A percentile compares a stretch with the other conserved stretches of the same genome.
phyloP scores from a whole-genome alignment of 2,888 invertebrate species.

The Tribolium freemani region DNA sequence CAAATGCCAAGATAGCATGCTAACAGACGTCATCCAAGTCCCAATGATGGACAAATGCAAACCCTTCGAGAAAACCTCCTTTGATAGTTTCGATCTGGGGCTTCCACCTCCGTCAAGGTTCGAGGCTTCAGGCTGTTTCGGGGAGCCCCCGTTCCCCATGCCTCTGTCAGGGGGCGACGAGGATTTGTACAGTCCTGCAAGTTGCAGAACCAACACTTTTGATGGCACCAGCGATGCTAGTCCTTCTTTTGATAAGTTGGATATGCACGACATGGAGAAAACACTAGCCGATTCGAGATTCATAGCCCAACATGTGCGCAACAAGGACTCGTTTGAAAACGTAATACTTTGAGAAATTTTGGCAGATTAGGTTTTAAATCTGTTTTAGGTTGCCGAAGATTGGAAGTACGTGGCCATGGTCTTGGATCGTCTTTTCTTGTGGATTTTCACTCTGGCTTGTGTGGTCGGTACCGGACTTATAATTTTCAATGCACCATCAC shows the following conservation, averaged over 20 bases:
- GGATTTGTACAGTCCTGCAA: constrained; percentile 83
- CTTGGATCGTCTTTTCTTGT: constrained; percentile 94
- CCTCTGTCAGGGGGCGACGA: constrained; percentile 85
- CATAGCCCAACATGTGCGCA: constrained; percentile 95
- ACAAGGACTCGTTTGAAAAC: constrained; percentile 94
- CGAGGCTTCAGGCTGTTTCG: constrained; percentile 78
- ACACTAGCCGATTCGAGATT: constrained; percentile 93
- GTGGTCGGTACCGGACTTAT: constrained; percentile 90
- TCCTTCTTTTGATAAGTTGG: constrained; percentile 87
- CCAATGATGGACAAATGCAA: constrained; percentile 78
- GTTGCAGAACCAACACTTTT: constrained; percentile 66
- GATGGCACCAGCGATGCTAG: constrained; percentile 77
- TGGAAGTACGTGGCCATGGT: constrained; percentile 99
- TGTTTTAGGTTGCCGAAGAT: constrained; percentile 90
- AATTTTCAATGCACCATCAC: constrained; percentile 90
- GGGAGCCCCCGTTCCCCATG: constrained; percentile 78
- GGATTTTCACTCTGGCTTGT: constrained; percentile 95
- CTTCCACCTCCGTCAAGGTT: constrained; percentile 67
- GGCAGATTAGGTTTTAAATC: not conserved
- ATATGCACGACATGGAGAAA: constrained; percentile 89
- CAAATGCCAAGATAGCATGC: constrained; percentile 70
- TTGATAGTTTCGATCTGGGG: constrained; percentile 70
- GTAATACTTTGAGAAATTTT: constrained; percentile 75
- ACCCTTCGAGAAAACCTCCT: constrained; percentile 74
- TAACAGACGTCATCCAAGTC: constrained; percentile 78